Conservation (phyloP, 2,888 invertebrate species). For the Pediacus dermestoides region DNA sequence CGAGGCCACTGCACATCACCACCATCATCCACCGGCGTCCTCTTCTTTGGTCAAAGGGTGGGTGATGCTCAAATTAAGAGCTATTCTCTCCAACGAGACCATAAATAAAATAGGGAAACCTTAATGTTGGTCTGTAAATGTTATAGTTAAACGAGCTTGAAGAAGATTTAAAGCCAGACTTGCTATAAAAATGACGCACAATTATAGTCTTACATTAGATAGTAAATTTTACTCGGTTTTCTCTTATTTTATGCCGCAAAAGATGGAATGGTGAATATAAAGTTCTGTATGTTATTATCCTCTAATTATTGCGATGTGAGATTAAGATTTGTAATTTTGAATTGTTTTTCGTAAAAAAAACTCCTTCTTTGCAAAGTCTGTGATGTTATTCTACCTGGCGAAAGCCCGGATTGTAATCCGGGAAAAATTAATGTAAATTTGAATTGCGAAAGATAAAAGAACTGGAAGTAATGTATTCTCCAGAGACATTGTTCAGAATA, state of each 20-base stretch:
- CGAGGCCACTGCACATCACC: constrained; percentile 36
- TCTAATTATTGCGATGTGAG: too few relatives aligned
- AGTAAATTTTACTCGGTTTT: too few relatives aligned
- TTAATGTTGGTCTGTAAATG: constrained; percentile 28
- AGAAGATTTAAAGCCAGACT: constrained; percentile 31
- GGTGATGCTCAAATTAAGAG: constrained; percentile 40
- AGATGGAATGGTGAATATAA: too few relatives aligned
- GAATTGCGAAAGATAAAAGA: constrained; percentile 32
- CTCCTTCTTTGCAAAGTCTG: too few relatives aligned
- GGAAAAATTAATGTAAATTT: constrained; percentile 41
- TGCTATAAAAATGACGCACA: constrained; percentile 20
- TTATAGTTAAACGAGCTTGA: constrained; percentile 33
- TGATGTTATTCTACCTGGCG: too few relatives aligned
- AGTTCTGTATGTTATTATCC: too few relatives aligned
- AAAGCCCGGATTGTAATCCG: too few relatives aligned
- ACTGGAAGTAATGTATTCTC: too few relatives aligned
- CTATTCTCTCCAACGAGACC: constrained; percentile 35
- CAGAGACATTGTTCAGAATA: constrained; percentile 31
- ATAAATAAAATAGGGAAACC: constrained; percentile 32
- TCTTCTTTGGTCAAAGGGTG: constrained; percentile 43
- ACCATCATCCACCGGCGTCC: constrained; percentile 10
- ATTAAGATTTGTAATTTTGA: too few relatives aligned
- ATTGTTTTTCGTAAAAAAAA: too few relatives aligned
- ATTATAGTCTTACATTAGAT: constrained; percentile 19
- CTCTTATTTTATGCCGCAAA: too few relatives aligned